Evolutionary conservation across 2,888 invertebrate species (phyloP).

Genomic region (Zeuzera pyrina): DNA sequence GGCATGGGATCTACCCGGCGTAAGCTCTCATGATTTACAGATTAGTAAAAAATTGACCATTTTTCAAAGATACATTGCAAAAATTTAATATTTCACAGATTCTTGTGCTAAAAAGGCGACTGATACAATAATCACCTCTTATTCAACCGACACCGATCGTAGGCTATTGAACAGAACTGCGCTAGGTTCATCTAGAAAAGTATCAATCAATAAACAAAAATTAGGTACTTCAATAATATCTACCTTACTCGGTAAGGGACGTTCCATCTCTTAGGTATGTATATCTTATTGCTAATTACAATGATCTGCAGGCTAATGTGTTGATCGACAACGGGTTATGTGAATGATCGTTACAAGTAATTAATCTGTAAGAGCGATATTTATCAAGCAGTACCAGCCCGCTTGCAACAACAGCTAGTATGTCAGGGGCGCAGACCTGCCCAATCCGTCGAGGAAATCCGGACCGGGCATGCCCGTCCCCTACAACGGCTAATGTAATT

Average conservation of each 20-base stretch:
- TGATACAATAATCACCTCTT: constrained; percentile 30
- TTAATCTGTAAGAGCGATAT: constrained; percentile 52
- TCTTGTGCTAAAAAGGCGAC: constrained; percentile 62
- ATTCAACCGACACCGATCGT: constrained; percentile 1
- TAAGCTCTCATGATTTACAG: constrained; percentile 71
- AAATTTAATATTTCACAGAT: constrained; percentile 50
- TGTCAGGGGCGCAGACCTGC: constrained; percentile 13
- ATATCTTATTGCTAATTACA: constrained; percentile 66
- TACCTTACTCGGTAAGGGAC: constrained; percentile 74
- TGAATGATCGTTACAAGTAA: constrained; percentile 12
- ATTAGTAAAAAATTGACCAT: constrained; percentile 71
- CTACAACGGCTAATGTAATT: constrained; percentile 47
- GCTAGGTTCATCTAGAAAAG: constrained; percentile 46
- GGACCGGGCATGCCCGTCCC: constrained; percentile 16
- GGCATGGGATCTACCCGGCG: constrained; percentile 62
- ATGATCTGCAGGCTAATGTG: constrained; percentile 60
- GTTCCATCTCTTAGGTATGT: constrained; percentile 71
- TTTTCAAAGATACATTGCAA: constrained; percentile 67
- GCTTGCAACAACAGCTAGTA: constrained; percentile 31
- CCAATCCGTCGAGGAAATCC: constrained; percentile 25
- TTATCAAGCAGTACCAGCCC: constrained; percentile 65
- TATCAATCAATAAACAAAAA: constrained; percentile 63
- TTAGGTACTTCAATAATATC: constrained; percentile 51
- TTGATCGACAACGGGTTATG: constrained; percentile 31
- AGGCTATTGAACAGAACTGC: constrained; percentile 13